Conservation (phyloP, 2,113 vertebrate species). For the Muntiacus muntjak region DNA sequence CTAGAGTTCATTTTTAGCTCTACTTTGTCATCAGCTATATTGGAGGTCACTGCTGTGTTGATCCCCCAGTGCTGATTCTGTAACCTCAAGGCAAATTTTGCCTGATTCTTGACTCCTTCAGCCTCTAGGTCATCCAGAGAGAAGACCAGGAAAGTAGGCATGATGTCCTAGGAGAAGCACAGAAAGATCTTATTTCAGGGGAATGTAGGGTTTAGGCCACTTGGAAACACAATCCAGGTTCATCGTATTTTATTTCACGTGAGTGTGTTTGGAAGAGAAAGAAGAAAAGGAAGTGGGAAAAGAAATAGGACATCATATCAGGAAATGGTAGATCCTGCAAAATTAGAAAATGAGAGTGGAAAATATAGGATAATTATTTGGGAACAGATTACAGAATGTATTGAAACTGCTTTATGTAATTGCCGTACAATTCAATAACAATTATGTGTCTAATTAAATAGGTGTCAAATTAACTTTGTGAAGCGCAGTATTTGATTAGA, state of each 20-base stretch:
- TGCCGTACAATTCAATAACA: constrained; percentile 1
- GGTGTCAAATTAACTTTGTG: constrained; percentile 26
- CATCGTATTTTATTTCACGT: not conserved
- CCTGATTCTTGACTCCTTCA: not conserved
- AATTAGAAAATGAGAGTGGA: not conserved
- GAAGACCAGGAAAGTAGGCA: not conserved
- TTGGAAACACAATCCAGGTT: not conserved
- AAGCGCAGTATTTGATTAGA: constrained; percentile 25
- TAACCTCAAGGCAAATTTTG: not conserved
- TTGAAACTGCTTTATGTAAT: constrained; percentile 24
- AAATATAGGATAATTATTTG: not conserved
- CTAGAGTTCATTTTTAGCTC: not conserved
- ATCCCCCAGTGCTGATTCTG: too few relatives aligned
- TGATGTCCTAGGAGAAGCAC: not conserved
- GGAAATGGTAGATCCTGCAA: not conserved
- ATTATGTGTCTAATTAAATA: constrained; percentile 35
- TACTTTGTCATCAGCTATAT: not conserved
- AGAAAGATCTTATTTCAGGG: not conserved
- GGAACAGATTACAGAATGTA: not conserved
- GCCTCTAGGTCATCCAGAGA: not conserved
- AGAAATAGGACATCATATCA: not conserved
- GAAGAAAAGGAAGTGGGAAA: not conserved
- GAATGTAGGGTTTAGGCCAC: not conserved
- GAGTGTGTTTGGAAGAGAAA: constrained; percentile 21
- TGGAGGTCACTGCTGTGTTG: not conserved